phyloP scores from a whole-genome alignment of 2,888 invertebrate species.

The Invenusta paracnida region DNA sequence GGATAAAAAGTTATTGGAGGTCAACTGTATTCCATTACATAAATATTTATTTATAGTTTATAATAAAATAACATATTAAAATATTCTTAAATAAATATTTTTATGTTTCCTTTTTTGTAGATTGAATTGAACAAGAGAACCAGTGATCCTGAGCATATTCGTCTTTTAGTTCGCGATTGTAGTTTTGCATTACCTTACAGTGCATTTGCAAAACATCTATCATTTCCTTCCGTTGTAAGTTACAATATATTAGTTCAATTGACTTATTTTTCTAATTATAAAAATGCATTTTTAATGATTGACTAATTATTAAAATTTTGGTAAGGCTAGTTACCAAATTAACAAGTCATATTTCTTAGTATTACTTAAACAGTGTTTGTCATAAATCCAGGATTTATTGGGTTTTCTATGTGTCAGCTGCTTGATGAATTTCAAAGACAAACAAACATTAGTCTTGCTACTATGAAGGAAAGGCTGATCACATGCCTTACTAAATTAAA shows the following conservation, averaged over 20 bases:
- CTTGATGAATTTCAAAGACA: background rate
- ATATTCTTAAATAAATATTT: too few species aligned
- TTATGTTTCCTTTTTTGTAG: background rate
- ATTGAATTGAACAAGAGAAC: background rate
- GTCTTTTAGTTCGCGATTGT: background rate
- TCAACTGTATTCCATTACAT: background rate
- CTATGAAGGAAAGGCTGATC: background rate
- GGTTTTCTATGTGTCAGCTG: background rate
- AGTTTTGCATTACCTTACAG: background rate
- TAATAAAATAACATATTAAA: too few species aligned
- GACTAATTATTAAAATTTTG: background rate
- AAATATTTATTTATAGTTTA: too few species aligned
- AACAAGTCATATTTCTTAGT: background rate
- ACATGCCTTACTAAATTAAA: background rate
- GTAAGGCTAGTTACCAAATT: background rate
- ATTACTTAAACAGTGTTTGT: too few species aligned
- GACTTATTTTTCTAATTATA: background rate
- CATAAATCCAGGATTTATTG: too few species aligned
- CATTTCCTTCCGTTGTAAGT: background rate
- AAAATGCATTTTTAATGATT: background rate
- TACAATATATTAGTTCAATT: background rate
- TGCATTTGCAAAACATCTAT: background rate
- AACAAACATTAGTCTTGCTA: background rate
- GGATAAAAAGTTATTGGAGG: background rate
- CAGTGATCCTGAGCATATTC: background rate